Evolutionary conservation across 2,113 vertebrate species (phyloP), one percentile per base, ranked within the genome.

Genomic region (Glaucomys volans): DNA sequence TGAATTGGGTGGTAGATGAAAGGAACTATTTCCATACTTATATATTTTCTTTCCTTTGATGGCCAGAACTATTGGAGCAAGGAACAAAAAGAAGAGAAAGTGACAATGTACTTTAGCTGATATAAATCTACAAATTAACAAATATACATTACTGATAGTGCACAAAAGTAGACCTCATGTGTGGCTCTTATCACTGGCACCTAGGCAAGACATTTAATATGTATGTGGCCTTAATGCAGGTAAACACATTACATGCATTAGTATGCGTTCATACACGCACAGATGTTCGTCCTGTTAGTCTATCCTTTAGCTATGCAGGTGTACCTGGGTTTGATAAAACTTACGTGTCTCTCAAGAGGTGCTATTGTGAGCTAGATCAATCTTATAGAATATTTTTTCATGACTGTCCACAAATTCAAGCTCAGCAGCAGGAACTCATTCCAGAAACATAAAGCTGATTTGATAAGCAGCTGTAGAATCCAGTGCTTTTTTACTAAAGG

Each of bases 381-480:
- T 98, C 97, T 97, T 67, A 82, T 17, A 88, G 88, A 64, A 67
- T 89, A 66, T 96, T 92, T 87, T 93, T 93, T 79, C 91, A 93
- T 12, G 91, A 64, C 97, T 92, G 98, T 97, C 97, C 98, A 72
- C 97, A 98, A 96, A 98, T 98, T 98, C 80, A 97, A 98, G 92
- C 98, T 98, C 97, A 98, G 98, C 97, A 98, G 98, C 98, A 98
- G 98, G 98, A 98, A 98, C 96, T 98, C 97, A 97, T 98, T 98
- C 98, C 96, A 98, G 98, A 98, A 98, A 97, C 98, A 97, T 96
- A 98, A 97, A 97, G 96, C 94, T 97, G 98, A 97, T 98, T 98
- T 98, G 98, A 98, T 98, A 98, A 98, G 98, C 98, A 98, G 98
- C 98, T 98, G 98, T 98, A 98, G 98, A 95, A 93, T 89, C 89